phyloP scores from a whole-genome alignment of 2,113 vertebrate species.

The Anolis carolinensis region DNA sequence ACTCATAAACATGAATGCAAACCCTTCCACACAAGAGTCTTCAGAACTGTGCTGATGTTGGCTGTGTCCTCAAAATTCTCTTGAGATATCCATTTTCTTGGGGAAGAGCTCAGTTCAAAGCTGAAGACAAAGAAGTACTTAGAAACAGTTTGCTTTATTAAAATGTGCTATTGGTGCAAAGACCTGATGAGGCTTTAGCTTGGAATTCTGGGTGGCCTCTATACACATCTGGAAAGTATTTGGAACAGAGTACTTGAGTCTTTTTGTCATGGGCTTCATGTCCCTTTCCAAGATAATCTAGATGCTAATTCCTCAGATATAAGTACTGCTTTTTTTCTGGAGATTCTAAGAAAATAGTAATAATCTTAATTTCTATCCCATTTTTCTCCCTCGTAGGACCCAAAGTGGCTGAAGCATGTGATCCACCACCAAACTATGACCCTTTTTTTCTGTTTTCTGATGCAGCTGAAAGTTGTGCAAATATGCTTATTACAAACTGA shows the following conservation, averaged over 20 bases:
- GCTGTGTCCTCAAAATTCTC: background rate
- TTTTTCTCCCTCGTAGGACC: too few relatives aligned
- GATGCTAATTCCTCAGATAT: background rate
- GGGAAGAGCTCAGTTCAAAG: background rate
- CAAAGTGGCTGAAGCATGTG: background rate
- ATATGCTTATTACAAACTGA: background rate
- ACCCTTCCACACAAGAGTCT: conserved; percentile 29
- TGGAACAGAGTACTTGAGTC: background rate
- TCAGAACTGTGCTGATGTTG: conserved; percentile 31
- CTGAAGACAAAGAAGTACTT: conserved; percentile 18
- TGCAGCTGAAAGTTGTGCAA: background rate
- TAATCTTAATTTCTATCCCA: too few relatives aligned
- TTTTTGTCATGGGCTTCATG: background rate
- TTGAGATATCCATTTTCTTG: conserved; percentile 8
- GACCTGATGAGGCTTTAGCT: background rate
- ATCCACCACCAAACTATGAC: background rate
- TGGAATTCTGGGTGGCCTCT: background rate
- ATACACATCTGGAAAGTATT: background rate
- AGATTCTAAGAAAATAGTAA: background rate
- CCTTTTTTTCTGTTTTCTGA: background rate
- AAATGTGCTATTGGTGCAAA: conserved; percentile 26
- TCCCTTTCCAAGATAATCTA: background rate
- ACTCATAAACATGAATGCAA: conserved; percentile 44
- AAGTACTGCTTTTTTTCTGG: background rate
- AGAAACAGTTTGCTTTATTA: conserved; percentile 38